phyloP scores from a whole-genome alignment of 2,888 invertebrate species.

The Cremastinae sp. region DNA sequence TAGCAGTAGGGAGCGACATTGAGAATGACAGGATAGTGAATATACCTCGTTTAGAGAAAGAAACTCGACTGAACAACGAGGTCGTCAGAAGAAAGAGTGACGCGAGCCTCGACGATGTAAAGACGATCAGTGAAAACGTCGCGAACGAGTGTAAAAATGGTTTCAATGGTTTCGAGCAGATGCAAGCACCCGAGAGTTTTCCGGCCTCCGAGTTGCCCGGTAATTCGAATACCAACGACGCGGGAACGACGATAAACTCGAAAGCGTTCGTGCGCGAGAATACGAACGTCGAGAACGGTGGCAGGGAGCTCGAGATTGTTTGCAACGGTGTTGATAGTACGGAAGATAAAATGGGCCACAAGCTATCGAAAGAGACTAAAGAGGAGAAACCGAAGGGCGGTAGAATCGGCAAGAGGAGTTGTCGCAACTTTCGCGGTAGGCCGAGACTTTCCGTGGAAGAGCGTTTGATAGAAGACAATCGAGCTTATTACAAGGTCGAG shows the following conservation, averaged over 20 bases:
- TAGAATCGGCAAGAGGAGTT: constrained; percentile 64
- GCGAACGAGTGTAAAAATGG: constrained; percentile 52
- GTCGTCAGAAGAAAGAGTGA: neutral
- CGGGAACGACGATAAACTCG: constrained; percentile 9
- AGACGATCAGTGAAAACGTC: neutral
- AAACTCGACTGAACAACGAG: constrained; percentile 36
- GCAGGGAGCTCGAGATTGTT: constrained; percentile 32
- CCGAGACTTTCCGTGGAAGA: constrained; percentile 81
- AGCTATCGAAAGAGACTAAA: constrained; percentile 29
- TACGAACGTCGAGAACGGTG: constrained; percentile 24
- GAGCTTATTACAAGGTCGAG: constrained; percentile 87
- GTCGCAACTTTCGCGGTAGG: constrained; percentile 69
- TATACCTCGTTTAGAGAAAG: constrained; percentile 55
- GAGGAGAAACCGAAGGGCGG: constrained; percentile 58
- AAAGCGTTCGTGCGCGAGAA: constrained; percentile 32
- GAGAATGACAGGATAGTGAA: constrained; percentile 49
- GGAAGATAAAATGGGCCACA: constrained; percentile 51
- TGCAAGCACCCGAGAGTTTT: constrained; percentile 50
- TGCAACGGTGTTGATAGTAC: constrained; percentile 62
- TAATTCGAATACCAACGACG: constrained; percentile 32
- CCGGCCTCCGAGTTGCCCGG: constrained; percentile 53
- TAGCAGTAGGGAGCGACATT: constrained; percentile 13
- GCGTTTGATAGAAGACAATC: constrained; percentile 81
- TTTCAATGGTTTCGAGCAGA: constrained; percentile 56
- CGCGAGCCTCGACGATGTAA: constrained; percentile 17